These are phyloP conservation scores for Dicrostonyx torquatus DNA, from an alignment of 2,797 vertebrate species.

Conservation along the genomic window DNA sequence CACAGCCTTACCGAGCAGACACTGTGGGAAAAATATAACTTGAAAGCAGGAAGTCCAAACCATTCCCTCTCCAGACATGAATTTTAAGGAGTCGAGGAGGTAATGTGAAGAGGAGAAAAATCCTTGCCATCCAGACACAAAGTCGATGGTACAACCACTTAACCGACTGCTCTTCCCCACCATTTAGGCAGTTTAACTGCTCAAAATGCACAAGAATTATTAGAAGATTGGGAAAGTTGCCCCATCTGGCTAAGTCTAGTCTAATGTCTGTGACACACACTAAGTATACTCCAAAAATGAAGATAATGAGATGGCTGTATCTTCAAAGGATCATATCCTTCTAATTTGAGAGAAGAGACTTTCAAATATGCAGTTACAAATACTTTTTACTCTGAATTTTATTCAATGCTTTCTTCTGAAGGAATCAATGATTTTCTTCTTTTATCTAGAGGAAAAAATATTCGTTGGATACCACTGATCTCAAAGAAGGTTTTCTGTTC, in stretches of 20 bases:
- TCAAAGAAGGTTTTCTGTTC: conserved; percentile 29
- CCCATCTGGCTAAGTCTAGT: conserved; percentile 56
- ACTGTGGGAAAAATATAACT: not conserved
- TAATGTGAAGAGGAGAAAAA: conserved; percentile 26
- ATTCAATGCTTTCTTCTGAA: conserved; percentile 38
- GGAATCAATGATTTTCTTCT: not conserved
- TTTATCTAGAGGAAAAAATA: not conserved
- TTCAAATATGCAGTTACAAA: conserved; percentile 46
- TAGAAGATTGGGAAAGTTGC: conserved; percentile 48
- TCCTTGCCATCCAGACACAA: conserved; percentile 50
- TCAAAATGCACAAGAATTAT: conserved; percentile 58
- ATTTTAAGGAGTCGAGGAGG: conserved; percentile 50
- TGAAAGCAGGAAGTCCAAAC: conserved; percentile 26
- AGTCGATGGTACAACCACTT: conserved; percentile 51
- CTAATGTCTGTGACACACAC: conserved; percentile 45
- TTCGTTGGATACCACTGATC: not conserved
- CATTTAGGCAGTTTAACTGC: conserved; percentile 57
- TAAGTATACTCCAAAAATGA: conserved; percentile 66
- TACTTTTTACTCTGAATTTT: not conserved
- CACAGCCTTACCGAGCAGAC: not conserved
- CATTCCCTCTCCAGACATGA: not conserved
- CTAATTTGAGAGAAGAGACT: conserved; percentile 34
- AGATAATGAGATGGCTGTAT: conserved; percentile 64
- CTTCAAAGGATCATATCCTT: conserved; percentile 64
- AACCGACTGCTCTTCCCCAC: conserved; percentile 21